Evolutionary conservation across 2,113 vertebrate species (phyloP).

Genomic region (Hippocampus mohnikei): DNA sequence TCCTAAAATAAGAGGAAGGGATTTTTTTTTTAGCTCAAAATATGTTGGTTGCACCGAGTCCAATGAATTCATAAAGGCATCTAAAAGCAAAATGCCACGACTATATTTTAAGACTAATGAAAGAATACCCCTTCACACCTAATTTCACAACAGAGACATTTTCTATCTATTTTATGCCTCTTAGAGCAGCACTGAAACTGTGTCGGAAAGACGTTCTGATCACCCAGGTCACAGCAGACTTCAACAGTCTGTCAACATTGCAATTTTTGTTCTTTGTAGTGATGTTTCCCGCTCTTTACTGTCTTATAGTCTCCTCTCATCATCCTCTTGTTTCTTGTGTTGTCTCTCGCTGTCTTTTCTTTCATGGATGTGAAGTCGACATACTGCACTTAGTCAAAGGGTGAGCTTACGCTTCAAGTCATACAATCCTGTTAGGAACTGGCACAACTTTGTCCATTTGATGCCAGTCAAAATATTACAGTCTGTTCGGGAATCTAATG

Average conservation of each 20-base stretch:
- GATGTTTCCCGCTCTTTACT: conserved; percentile 21
- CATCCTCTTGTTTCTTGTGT: conserved; percentile 11
- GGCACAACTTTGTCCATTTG: conserved; percentile 49
- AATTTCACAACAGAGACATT: conserved; percentile 2
- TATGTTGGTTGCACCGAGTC: background rate
- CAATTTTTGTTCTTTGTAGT: conserved; percentile 29
- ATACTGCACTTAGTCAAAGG: conserved; percentile 45
- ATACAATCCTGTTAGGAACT: conserved; percentile 70
- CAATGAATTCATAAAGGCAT: background rate
- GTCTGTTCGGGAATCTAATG: conserved; percentile 51
- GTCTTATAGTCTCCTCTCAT: conserved; percentile 19
- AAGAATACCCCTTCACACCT: background rate
- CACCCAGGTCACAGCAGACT: conserved; percentile 35
- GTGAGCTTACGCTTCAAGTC: conserved; percentile 64
- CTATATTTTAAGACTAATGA: conserved; percentile 8
- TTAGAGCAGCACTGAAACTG: background rate
- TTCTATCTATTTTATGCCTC: background rate
- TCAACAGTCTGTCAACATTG: conserved; percentile 45
- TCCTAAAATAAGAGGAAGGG: conserved; percentile 4
- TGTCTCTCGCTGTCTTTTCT: conserved; percentile 13
- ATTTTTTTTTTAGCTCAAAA: background rate
- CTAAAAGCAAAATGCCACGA: background rate
- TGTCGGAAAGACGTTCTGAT: conserved; percentile 48
- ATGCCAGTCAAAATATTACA: conserved; percentile 62
- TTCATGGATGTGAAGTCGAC: conserved; percentile 36